Evolutionary conservation across 1,140 invertebrate genomes (phyloP).

Genomic region (Hylyphantes graminicola): DNA sequence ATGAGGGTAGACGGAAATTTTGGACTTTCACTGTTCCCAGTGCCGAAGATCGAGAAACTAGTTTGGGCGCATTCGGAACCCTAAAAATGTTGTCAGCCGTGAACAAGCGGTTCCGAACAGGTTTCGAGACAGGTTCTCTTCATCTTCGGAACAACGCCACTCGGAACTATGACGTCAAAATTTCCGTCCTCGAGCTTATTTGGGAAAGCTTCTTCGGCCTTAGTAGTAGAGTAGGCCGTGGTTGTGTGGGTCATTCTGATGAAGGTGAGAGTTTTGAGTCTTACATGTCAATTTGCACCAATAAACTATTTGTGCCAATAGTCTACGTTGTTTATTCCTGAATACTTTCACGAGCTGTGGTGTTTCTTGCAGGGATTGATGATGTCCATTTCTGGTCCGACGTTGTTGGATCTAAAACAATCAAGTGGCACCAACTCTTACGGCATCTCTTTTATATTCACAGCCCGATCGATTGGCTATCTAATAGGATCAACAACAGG

Average conservation of each 20-base stretch:
- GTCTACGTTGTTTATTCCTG: neutral
- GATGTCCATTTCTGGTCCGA: slow-evolving; percentile 56
- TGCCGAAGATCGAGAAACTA: neutral
- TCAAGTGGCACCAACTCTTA: slow-evolving; percentile 8
- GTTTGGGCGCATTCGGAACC: neutral
- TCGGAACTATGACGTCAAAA: no score
- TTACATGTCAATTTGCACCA: neutral
- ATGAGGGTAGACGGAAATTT: no score
- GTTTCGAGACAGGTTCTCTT: no score
- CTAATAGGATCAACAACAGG: slow-evolving; percentile 45
- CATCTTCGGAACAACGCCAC: no score
- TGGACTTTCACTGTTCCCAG: neutral
- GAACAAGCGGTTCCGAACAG: no score
- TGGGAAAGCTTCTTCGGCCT: no score
- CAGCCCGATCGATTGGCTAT: slow-evolving; percentile 46
- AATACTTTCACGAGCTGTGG: neutral
- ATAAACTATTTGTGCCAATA: neutral
- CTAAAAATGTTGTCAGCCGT: no score
- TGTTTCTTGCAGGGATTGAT: slow-evolving; percentile 43
- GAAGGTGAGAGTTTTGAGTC: neutral
- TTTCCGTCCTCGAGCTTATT: no score
- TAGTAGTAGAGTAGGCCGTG: no score
- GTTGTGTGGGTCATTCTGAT: neutral
- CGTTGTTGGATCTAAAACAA: slow-evolving; percentile 40
- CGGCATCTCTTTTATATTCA: slow-evolving; percentile 49